phyloP scores from a whole-genome alignment of 92 coral and sea anemone genomes.

The Palythoa grandiflora region DNA sequence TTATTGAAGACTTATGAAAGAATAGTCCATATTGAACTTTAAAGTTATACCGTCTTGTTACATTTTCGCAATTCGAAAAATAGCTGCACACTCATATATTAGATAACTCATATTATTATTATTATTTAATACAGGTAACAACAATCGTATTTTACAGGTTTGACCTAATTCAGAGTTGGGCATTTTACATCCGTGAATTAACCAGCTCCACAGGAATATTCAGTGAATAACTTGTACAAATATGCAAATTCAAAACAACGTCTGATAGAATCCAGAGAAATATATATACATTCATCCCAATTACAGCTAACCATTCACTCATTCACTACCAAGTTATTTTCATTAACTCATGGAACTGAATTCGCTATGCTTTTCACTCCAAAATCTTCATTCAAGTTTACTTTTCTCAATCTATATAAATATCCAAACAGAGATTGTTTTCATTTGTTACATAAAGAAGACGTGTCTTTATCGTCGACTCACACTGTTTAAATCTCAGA shows the following conservation, averaged over 20 bases:
- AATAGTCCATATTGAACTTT: background rate
- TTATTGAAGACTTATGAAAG: constrained; percentile 8
- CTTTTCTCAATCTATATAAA: background rate
- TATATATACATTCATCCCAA: too few relatives aligned
- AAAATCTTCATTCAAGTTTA: too few relatives aligned
- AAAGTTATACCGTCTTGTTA: background rate
- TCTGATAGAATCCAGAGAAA: background rate
- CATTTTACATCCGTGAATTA: background rate
- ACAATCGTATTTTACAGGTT: too few relatives aligned
- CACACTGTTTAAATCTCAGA: constrained; percentile 14
- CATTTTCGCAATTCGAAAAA: background rate
- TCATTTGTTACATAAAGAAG: background rate
- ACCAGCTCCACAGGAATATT: background rate
- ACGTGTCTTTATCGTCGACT: constrained; percentile 16
- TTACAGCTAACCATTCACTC: background rate
- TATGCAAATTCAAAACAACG: constrained; percentile 5
- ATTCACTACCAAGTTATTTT: too few relatives aligned
- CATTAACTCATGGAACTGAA: background rate
- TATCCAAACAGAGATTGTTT: constrained; percentile 4
- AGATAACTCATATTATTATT: background rate
- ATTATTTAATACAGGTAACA: background rate
- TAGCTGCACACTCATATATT: background rate
- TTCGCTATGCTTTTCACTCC: background rate
- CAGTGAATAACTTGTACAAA: background rate
- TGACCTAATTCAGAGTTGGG: background rate